Percentiles rank a stretch among this genome's conserved stretches.
These are phyloP conservation scores for Muschampia plurimacula DNA, from an alignment of 2,888 invertebrate genomes.

Conservation along the genomic window DNA sequence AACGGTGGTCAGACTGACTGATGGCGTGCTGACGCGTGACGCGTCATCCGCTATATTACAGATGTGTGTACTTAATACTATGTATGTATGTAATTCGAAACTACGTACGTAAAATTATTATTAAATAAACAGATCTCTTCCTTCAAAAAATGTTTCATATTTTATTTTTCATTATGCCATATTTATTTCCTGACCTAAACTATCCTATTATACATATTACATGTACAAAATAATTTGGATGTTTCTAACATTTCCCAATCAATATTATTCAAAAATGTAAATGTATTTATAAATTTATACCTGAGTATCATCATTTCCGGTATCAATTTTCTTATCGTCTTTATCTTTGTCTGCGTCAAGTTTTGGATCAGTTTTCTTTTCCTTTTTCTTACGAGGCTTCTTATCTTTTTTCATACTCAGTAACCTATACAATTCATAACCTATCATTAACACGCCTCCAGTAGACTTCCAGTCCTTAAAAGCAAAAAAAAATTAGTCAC, in stretches of 20 bases:
- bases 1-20: neutral
- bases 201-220: too few relatives aligned
- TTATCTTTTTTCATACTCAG: conserved; percentile 91
- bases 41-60: too few relatives aligned
- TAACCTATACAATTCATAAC: conserved; percentile 98
- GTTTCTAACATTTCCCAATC: neutral
- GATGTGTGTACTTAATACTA: too few relatives aligned
- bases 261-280: neutral
- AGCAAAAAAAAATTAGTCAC: conserved; percentile 14
- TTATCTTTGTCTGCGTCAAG: conserved; percentile 68
- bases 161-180: too few relatives aligned
- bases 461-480: conserved; percentile 91
- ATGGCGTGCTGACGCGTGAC: too few relatives aligned
- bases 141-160: too few relatives aligned
- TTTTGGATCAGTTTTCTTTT: conserved; percentile 75
- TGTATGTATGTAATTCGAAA: too few relatives aligned
- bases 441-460: conserved; percentile 98
- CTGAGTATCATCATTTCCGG: conserved; percentile 74
- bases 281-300: conserved; percentile 50
- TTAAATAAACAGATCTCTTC: too few relatives aligned
- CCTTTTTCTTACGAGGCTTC: conserved; percentile 84
- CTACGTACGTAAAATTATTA: too few relatives aligned
- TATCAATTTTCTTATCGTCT: conserved; percentile 63
- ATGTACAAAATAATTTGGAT: too few relatives aligned
- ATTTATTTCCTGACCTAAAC: too few relatives aligned